Percentiles rank a stretch among this genome's conserved stretches.
phyloP scores from a whole-genome alignment of 2,113 vertebrate genomes.

The Steatornis caripensis region DNA sequence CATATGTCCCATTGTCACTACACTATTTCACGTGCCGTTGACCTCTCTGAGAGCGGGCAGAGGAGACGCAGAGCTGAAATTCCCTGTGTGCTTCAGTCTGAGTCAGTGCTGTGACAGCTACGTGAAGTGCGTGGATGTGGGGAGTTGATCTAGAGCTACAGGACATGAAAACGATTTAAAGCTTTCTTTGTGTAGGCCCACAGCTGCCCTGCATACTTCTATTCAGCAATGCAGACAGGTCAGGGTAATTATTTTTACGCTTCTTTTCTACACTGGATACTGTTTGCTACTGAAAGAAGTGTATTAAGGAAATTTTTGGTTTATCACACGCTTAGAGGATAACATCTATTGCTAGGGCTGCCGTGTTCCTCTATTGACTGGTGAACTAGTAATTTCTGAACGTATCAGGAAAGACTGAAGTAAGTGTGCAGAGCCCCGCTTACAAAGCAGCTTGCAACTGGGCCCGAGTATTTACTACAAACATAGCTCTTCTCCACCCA shows the following conservation, averaged over 20 bases:
- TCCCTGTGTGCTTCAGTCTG: fast-evolving
- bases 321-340: neutral
- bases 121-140: neutral
- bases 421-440: neutral
- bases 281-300: neutral
- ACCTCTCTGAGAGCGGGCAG: neutral
- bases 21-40: neutral
- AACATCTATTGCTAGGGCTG: neutral
- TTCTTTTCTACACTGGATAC: neutral
- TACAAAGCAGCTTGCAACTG: neutral
- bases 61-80: neutral
- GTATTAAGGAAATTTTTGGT: neutral
- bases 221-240: neutral
- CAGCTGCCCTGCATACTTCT: neutral
- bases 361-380: neutral
- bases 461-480: neutral
- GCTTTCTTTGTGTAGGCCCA: neutral
- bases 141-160: neutral
- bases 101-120: neutral
- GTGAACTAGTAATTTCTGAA: neutral
- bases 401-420: neutral
- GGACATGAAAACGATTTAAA: neutral
- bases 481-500: neutral
- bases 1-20: fast-evolving
- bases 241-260: neutral